Percentiles rank a stretch among this genome's conserved stretches.
phyloP scores from a whole-genome alignment of 2,113 vertebrate genomes.

The Bostrychus sinensis region DNA sequence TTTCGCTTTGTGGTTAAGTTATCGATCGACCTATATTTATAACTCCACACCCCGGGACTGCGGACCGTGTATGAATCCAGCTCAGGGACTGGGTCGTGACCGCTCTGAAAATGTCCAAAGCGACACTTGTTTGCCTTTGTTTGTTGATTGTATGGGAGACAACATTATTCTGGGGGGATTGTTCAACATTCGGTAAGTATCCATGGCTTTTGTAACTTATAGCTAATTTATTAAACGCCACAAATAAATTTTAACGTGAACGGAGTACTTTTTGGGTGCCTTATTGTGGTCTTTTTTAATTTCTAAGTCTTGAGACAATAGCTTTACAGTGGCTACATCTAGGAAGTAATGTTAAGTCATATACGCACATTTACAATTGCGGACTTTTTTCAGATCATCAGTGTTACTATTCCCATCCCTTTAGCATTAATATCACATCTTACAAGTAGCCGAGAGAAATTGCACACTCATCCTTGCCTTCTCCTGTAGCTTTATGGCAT shows the following conservation, averaged over 20 bases:
- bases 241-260: neutral
- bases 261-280: neutral
- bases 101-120: constrained; percentile 47
- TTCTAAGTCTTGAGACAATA: constrained; percentile 7
- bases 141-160: constrained; percentile 52
- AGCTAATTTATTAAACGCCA: neutral
- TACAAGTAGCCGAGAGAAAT: constrained; percentile 21
- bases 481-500: neutral
- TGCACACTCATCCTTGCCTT: constrained; percentile 24
- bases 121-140: constrained; percentile 54
- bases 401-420: neutral
- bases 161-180: constrained; percentile 41
- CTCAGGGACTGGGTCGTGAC: constrained; percentile 7
- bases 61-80: constrained; percentile 40
- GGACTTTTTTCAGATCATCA: neutral
- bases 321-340: neutral
- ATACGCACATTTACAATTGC: neutral
- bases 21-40: neutral
- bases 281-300: neutral
- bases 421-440: neutral
- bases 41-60: neutral
- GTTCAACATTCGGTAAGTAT: constrained; percentile 61
- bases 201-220: neutral
- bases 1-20: constrained; percentile 21
- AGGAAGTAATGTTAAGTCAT: constrained; percentile 11